These are phyloP conservation scores for Pangasianodon hypophthalmus DNA, from an alignment of 2,113 vertebrate genomes.

Conservation along the genomic window DNA sequence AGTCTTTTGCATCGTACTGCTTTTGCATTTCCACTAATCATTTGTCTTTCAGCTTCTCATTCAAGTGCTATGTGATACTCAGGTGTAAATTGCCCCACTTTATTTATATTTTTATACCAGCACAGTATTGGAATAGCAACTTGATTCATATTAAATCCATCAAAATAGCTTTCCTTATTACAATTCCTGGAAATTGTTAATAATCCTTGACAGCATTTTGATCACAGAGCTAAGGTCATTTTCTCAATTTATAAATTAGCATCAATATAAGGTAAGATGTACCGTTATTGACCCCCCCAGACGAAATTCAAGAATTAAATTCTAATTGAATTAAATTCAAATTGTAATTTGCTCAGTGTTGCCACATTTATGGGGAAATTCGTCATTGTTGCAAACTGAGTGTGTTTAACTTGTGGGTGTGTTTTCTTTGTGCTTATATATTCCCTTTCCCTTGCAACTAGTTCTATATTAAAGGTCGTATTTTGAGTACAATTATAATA, in stretches of 20 bases:
- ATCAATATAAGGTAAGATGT: not conserved
- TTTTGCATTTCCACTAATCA: constrained; percentile 70
- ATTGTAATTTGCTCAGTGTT: not conserved
- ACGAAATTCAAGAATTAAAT: too few species aligned
- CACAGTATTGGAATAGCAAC: not conserved
- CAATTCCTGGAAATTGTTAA: not conserved
- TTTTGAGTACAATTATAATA: not conserved
- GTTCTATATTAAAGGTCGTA: not conserved
- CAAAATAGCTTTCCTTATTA: not conserved
- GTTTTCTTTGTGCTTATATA: not conserved
- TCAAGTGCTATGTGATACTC: not conserved
- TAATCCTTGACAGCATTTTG: not conserved
- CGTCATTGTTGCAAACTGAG: not conserved
- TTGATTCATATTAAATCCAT: not conserved
- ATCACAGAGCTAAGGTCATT: not conserved
- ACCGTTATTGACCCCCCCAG: too few species aligned
- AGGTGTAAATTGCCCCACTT: not conserved
- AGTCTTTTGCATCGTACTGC: constrained; percentile 82
- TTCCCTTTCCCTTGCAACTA: not conserved
- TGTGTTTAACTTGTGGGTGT: not conserved
- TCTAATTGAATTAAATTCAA: too few species aligned
- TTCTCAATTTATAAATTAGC: not conserved
- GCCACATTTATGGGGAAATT: not conserved
- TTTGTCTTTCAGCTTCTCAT: constrained; percentile 62
- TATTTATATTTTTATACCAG: not conserved